Percentiles rank a stretch among this genome's conserved stretches.
These are phyloP conservation scores for Echinarachnius parma DNA, from an alignment of 53 echinoderm and acorn worm genomes.

Conservation along the genomic window DNA sequence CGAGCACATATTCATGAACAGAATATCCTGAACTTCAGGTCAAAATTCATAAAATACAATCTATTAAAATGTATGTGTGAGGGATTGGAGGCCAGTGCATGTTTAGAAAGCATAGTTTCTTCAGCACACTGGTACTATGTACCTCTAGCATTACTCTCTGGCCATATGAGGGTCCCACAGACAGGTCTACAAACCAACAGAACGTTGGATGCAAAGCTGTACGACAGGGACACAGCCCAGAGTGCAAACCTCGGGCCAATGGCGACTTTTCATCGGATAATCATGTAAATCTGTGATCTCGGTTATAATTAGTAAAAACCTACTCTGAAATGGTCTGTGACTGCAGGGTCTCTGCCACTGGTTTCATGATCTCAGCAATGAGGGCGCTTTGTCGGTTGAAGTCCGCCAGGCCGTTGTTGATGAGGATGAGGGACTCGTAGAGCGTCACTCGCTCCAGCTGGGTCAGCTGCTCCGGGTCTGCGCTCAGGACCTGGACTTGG, in stretches of 20 bases:
- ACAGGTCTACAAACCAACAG: conserved; percentile 33
- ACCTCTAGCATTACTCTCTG: conserved; percentile 42
- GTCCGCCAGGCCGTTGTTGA: conserved; percentile 86
- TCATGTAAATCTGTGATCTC: no score
- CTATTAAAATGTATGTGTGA: no score
- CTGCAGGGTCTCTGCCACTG: conserved; percentile 66
- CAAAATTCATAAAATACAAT: no score
- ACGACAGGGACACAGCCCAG: conserved; percentile 30
- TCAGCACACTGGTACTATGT: conserved; percentile 42
- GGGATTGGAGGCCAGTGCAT: conserved; percentile 44
- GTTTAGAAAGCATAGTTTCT: conserved; percentile 6
- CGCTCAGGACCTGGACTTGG: conserved; percentile 59
- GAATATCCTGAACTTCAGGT: no score
- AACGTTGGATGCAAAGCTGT: conserved; percentile 32
- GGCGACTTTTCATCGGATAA: no score
- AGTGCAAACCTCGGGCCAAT: conserved; percentile 35
- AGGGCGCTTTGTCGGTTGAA: conserved; percentile 77
- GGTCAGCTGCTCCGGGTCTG: conserved; percentile 85
- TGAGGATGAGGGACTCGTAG: conserved; percentile 81
- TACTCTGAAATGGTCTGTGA: conserved; percentile 71
- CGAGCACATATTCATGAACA: no score
- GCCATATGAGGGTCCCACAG: conserved; percentile 39
- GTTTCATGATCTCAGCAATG: conserved; percentile 77
- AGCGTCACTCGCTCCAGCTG: conserved; percentile 90
- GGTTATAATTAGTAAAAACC: no score